These are phyloP conservation scores for Apamea anceps DNA, from an alignment of 2,888 invertebrate species.

Conservation along the genomic window DNA sequence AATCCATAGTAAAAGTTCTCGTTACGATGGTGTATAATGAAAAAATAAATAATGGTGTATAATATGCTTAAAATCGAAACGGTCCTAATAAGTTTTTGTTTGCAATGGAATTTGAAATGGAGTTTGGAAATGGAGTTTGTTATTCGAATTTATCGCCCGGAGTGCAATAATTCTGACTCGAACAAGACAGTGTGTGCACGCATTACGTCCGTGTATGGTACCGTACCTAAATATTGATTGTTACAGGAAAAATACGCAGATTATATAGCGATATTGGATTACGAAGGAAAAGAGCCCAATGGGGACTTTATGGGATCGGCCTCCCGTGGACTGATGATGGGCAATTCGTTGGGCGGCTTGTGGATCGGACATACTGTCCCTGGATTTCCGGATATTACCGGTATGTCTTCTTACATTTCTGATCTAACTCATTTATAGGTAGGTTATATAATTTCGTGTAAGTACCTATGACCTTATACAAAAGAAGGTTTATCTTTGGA, in stretches of 20 bases:
- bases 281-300: constrained; percentile 59
- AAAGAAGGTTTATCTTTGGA: neutral
- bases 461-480: neutral
- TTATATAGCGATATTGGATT: constrained; percentile 71
- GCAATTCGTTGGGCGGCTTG: constrained; percentile 92
- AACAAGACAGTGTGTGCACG: neutral
- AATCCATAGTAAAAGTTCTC: neutral
- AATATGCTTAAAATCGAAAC: neutral
- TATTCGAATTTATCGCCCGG: neutral
- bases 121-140: too few relatives aligned
- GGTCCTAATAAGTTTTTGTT: neutral
- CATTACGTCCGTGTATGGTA: neutral
- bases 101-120: neutral
- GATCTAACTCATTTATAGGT: neutral
- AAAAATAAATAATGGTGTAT: too few relatives aligned
- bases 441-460: neutral
- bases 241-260: constrained; percentile 55
- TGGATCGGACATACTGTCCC: constrained; percentile 98
- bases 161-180: neutral
- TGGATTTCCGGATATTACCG: constrained; percentile 91
- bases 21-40: neutral
- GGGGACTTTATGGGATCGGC: constrained; percentile 51
- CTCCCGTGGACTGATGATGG: constrained; percentile 82
- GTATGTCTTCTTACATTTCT: constrained; percentile 36
- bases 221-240: neutral